Conservation (phyloP, 2,113 vertebrate species). For the Pampusana beccarii region DNA sequence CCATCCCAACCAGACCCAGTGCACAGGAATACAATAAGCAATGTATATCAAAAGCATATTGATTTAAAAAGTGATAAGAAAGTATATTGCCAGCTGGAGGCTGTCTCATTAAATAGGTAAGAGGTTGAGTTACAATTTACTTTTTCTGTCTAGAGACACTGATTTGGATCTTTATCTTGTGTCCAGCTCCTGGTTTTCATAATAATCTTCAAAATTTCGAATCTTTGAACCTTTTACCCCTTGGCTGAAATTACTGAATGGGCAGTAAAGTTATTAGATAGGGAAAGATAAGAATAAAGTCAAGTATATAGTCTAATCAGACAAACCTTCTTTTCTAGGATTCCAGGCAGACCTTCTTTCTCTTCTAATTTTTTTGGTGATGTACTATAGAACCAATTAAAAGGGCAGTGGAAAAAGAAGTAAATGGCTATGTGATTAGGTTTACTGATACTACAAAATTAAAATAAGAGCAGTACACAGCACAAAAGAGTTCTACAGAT, state of each 20-base stretch:
- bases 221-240: neutral
- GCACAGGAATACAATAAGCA: neutral
- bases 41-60: neutral
- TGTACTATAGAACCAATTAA: neutral
- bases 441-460: neutral
- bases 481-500: neutral
- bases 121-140: neutral
- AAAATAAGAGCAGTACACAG: neutral
- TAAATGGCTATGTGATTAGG: neutral
- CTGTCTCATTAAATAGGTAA: neutral
- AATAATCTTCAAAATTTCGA: neutral
- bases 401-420: neutral
- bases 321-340: neutral
- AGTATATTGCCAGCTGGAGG: neutral
- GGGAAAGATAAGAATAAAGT: neutral
- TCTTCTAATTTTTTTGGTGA: neutral
- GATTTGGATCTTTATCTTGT: neutral
- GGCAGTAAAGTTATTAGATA: neutral
- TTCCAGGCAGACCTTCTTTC: neutral
- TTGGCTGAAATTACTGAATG: neutral
- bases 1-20: neutral
- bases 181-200: neutral
- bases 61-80: neutral
- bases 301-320: rapidly evolving
- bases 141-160: neutral